Evolutionary conservation across 2,797 vertebrate genomes (phyloP), one percentile per base, ranked within the genome.

Genomic region (Helicolenus hilgendorfi): DNA sequence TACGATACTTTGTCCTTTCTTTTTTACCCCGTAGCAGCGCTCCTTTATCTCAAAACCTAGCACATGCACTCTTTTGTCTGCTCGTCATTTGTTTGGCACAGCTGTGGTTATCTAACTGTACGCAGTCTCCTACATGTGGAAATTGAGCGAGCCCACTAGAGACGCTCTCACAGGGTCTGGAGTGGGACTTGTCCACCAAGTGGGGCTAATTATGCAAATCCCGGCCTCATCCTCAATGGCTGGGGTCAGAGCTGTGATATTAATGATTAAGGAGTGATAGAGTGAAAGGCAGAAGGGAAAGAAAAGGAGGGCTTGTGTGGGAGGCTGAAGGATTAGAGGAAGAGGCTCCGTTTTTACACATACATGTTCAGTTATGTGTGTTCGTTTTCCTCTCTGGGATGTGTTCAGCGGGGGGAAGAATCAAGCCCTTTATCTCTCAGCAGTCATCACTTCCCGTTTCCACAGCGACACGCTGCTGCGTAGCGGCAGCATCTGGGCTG

Each of bases 181-280:
- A 95, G 94, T 92, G 95, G 94, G 94, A 94, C 94, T 96, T 70
- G 90, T 94, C 92, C 84, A 84, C 90, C 91, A 53, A 95, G 93
- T 93, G 94, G 92, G 94, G 91, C 91, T 94, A 92, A 95, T 96
- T 94, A 96, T 96, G 94, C 92, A 95, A 95, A 95, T 95, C 91
- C 90, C 81, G 77, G 86, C 85, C 87, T 92, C 94, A 59, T 94
- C 91, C 93, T 94, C 89, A 89, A 92, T 91, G 92, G 93, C 88
- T 80, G 1, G 80, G 93, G 94, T 95, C 94, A 92, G 62, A 86
- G 88, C 92, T 77, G 89, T 72, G 90, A 95, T 93, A 92, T 91
- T 93, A 90, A 92, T 90, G 94, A 94, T 92, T 87, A 92, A 84
- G 85, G 72, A 89, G 85, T 63, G 4, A 84, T 59, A 8, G 89